phyloP scores from a whole-genome alignment of 2,888 invertebrate genomes.

The Xanthorhoe spadicearia region DNA sequence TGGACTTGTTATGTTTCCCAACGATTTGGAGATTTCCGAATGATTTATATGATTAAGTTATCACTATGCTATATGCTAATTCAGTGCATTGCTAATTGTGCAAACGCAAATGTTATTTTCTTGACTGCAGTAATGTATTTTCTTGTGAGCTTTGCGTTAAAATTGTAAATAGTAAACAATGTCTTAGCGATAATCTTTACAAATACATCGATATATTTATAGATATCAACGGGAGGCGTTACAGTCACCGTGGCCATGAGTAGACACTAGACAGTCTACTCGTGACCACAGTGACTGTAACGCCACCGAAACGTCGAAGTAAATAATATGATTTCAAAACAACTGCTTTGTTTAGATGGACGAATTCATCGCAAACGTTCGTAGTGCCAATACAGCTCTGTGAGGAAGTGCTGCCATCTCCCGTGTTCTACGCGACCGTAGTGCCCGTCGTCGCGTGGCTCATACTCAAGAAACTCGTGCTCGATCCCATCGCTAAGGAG shows the following conservation, averaged over 20 bases:
- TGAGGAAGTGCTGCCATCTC: conserved; percentile 94
- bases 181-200: no score
- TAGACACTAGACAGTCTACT: no score
- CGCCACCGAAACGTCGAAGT: no score
- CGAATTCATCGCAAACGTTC: conserved; percentile 94
- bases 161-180: no score
- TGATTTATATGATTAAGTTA: background rate
- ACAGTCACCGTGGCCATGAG: no score
- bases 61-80: background rate
- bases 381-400: conserved; percentile 95
- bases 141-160: background rate
- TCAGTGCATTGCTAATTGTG: background rate
- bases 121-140: background rate
- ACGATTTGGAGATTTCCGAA: no score
- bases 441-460: conserved; percentile 93
- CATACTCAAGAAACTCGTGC: conserved; percentile 91
- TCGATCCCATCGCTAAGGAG: conserved; percentile 93
- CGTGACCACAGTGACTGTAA: no score
- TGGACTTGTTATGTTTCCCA: no score
- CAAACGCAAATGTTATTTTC: background rate
- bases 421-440: conserved; percentile 96
- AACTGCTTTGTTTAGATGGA: conserved; percentile 87
- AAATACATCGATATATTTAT: no score
- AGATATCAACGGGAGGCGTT: no score
- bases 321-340: no score